Percentiles rank a stretch among this genome's conserved stretches.
Conservation (phyloP, 53 echinoderm and acorn worm species). For the Holothuria leucospilota region DNA sequence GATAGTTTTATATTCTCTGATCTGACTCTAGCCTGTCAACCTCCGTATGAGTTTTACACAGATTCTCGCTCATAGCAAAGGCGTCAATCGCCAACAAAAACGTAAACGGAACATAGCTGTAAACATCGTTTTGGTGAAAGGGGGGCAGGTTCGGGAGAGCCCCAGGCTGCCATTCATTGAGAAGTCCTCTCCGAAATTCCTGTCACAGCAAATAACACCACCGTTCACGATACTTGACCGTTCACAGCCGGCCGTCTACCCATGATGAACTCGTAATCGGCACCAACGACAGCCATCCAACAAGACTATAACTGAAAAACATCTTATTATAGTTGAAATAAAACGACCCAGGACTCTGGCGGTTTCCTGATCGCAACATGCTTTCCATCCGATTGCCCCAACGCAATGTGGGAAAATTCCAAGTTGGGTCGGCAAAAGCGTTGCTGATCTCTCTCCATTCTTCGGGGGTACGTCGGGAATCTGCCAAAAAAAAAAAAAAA, state of each 20-base stretch:
- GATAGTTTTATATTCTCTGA: neutral
- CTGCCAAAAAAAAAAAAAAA: neutral
- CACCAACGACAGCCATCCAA: constrained; percentile 29
- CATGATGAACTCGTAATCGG: constrained; percentile 33
- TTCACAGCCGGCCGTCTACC: neutral
- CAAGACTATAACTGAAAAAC: constrained; percentile 26
- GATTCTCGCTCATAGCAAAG: neutral
- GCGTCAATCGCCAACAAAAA: constrained; percentile 14
- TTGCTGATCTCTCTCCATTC: too few relatives aligned
- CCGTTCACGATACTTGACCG: constrained; percentile 12
- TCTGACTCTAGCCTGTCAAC: constrained; percentile 9
- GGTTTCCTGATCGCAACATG: constrained; percentile 7
- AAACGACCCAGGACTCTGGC: constrained; percentile 7
- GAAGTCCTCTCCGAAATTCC: neutral
- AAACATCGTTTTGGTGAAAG: constrained; percentile 15
- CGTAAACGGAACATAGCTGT: neutral
- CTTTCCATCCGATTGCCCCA: constrained; percentile 14
- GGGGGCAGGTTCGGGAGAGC: constrained; percentile 17
- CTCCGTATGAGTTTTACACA: constrained; percentile 10
- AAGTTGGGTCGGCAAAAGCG: too few relatives aligned
- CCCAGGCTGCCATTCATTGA: neutral
- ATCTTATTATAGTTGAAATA: constrained; percentile 35
- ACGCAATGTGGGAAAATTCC: neutral
- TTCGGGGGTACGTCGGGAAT: neutral
- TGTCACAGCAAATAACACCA: constrained; percentile 3